A percentile compares a stretch with the other conserved stretches of the same genome.
Conservation (phyloP, 2,797 vertebrate species). For the Hapalemur alaotrensis region DNA sequence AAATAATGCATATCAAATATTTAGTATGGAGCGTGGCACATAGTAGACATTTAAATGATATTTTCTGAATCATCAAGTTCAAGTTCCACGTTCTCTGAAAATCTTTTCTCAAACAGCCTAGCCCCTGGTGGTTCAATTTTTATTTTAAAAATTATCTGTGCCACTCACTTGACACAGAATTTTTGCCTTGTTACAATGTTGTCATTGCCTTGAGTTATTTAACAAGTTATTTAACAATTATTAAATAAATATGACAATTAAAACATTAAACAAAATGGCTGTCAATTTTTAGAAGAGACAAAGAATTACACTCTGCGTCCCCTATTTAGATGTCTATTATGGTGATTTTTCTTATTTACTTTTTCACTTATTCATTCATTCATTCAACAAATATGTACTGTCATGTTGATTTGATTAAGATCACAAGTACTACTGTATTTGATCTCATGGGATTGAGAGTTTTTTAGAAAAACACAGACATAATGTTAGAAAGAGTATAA, state of each 20-base stretch:
- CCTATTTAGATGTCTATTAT: background rate
- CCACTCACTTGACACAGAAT: background rate
- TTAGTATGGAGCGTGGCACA: background rate
- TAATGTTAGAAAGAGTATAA: background rate
- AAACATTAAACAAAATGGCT: background rate
- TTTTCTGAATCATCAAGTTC: background rate
- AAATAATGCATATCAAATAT: background rate
- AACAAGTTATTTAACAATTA: background rate
- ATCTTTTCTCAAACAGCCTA: background rate
- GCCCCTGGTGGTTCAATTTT: background rate
- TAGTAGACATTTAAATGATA: background rate
- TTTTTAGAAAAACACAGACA: background rate
- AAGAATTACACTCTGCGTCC: background rate
- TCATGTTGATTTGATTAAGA: background rate
- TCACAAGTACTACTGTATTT: background rate
- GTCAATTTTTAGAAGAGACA: background rate
- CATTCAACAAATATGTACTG: background rate
- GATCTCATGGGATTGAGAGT: background rate
- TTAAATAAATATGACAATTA: background rate
- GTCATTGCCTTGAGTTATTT: background rate
- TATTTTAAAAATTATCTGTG: background rate
- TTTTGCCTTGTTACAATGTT: background rate
- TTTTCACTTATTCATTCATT: background rate
- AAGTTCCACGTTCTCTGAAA: background rate
- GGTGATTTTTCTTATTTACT: background rate